Evolutionary conservation across 1,140 invertebrate genomes (phyloP).

Genomic region (Drosophila oshimai): DNA sequence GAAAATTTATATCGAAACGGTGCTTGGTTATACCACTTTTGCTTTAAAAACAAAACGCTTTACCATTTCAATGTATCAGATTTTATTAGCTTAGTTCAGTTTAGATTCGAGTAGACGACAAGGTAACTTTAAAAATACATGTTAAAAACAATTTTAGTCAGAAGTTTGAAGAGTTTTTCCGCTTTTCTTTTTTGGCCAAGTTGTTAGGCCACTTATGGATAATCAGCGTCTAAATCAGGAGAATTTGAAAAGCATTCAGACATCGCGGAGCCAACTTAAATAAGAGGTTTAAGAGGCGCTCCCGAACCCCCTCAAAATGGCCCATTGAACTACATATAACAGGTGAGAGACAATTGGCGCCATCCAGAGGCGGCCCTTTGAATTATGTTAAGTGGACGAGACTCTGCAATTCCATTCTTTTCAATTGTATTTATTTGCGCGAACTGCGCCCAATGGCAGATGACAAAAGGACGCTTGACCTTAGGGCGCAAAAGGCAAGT

Average conservation of each 20-base stretch:
- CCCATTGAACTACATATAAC: constrained; percentile 7
- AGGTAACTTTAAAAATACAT: too few species aligned
- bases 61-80: too few species aligned
- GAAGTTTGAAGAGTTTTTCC: not conserved
- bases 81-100: too few species aligned
- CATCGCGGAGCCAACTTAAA: not conserved
- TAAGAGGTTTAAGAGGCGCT: not conserved
- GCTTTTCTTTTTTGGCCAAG: not conserved
- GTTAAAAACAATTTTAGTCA: not conserved
- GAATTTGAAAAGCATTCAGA: constrained; percentile 15
- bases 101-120: too few species aligned
- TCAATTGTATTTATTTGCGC: constrained; percentile 66
- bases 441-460: constrained; percentile 55
- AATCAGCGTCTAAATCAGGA: not conserved
- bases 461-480: constrained; percentile 75
- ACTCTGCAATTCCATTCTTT: constrained; percentile 11
- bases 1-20: too few species aligned
- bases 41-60: too few species aligned
- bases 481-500: constrained; percentile 57
- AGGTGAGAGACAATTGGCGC: constrained; percentile 33
- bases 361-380: constrained; percentile 45
- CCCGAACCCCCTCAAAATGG: not conserved
- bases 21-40: too few species aligned
- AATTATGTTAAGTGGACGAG: constrained; percentile 58
- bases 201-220: not conserved